Base-by-base conservation (phyloP, 1,140 invertebrate species). In the Kradibia gibbosae region DNA sequence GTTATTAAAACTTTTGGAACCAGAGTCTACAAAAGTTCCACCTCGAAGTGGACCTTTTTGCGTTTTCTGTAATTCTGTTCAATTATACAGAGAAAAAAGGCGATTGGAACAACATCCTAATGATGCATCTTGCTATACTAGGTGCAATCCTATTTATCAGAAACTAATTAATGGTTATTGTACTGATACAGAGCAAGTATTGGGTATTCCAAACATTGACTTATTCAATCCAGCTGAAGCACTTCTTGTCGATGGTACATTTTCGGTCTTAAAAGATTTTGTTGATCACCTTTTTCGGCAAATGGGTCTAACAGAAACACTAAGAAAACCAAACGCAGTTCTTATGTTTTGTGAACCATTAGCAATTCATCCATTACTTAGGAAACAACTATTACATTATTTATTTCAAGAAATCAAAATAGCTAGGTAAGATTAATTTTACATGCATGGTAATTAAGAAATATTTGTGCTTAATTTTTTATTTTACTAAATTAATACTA, bases 381-480 rank as follows among this genome's bases (percentile, higher is more conserved):
- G 91, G 39, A 91, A 91, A 83, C 90, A 92, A 65, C 76, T 92
- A 45, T 79, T 92, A 34, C 91, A 92, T 84, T 92, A 92, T 81
- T 85, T 92, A 70, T 92, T 92, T 83, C 90, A 92, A 83, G 91
- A 92, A 86, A 88, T 91, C 25, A 92, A 92, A 87, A 87, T 92
- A 79, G 88, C 91, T 42, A 91, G 91, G 91, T 92, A 86, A 76
- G 77, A 55, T n/a, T 73, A 31, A 72, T 10, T 28, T 13, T 60
- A 1, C 4, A 28, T 1, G 17, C 8, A 5, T 57, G 1, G 8
- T 25, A 57, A 25, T 25, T 57, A 7, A 57, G 31, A 15, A 34
- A 65, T 60, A 20, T 28, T 28, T 28, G 13, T 28, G 31, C 25
- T 60, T 60, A 10, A 60, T 60, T 53, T 53, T 53, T 20, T 11